These are phyloP conservation scores for Tiliacea citrago DNA, from an alignment of 2,888 invertebrate species.

Conservation along the genomic window DNA sequence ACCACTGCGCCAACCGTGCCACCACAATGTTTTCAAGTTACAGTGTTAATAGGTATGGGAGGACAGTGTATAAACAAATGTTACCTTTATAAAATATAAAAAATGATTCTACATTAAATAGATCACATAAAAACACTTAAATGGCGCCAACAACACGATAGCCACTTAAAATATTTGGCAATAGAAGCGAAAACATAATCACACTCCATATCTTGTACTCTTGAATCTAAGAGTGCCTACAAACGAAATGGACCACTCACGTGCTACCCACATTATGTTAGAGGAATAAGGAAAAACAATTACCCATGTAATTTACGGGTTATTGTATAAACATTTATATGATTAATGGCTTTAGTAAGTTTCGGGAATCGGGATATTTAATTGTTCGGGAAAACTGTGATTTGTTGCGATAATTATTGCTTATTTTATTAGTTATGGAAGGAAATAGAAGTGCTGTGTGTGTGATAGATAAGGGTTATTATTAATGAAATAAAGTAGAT, in stretches of 20 bases:
- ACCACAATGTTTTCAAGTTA: no score
- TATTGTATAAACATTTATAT: slow-evolving; percentile 62
- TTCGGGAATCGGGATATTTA: slow-evolving; percentile 40
- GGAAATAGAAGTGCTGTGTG: neutral
- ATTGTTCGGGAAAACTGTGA: slow-evolving; percentile 55
- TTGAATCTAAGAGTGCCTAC: slow-evolving; percentile 52
- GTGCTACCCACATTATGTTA: slow-evolving; percentile 44
- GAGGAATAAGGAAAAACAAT: slow-evolving; percentile 64
- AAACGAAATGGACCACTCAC: slow-evolving; percentile 57
- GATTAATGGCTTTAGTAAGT: slow-evolving; percentile 53
- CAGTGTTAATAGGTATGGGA: no score
- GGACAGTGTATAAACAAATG: no score
- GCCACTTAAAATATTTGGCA: slow-evolving; percentile 51
- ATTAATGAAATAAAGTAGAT: neutral
- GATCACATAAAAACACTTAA: slow-evolving; percentile 41
- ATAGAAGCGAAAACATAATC: slow-evolving; percentile 24
- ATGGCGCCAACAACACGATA: slow-evolving; percentile 40
- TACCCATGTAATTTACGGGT: slow-evolving; percentile 52
- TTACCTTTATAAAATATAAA: no score
- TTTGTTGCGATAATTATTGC: slow-evolving; percentile 42
- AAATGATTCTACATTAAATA: neutral
- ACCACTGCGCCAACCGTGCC: no score
- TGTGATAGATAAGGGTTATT: slow-evolving; percentile 14
- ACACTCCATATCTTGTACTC: slow-evolving; percentile 51
- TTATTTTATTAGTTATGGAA: neutral